Conservation (phyloP, 2,797 vertebrate species). For the Nyctalus aviator region DNA sequence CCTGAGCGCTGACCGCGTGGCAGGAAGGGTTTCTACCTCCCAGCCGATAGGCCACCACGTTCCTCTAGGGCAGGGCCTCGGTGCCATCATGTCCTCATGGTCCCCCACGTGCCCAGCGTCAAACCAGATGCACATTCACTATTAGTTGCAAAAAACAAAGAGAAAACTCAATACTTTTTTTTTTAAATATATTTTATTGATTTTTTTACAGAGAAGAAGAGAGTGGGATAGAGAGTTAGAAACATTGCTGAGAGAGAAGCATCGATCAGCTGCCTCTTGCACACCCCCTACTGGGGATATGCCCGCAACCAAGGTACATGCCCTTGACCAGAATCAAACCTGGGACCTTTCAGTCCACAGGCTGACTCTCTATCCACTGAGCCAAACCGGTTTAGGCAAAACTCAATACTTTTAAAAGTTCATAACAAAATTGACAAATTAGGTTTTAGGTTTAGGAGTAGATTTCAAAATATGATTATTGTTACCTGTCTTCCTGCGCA, state of each 20-base stretch:
- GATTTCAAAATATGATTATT: conserved; percentile 3
- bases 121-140: not conserved
- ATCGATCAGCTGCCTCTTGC: no score
- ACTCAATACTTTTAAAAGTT: not conserved
- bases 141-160: not conserved
- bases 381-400: no score
- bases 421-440: not conserved
- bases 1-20: accelerated
- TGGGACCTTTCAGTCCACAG: no score
- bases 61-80: not conserved
- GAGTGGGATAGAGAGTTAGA: no score
- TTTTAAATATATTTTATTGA: no score
- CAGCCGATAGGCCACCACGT: accelerated
- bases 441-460: not conserved
- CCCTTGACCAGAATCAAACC: no score
- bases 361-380: no score
- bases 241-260: no score
- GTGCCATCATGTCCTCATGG: accelerated
- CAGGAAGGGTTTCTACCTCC: not conserved
- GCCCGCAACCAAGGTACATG: no score
- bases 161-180: not conserved
- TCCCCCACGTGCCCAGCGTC: not conserved
- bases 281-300: no score
- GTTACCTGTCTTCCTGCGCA: not conserved
- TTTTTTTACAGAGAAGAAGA: no score